Evolutionary conservation across 2,113 vertebrate genomes (phyloP).

Genomic region (Stomatorhinus ivindoensis): DNA sequence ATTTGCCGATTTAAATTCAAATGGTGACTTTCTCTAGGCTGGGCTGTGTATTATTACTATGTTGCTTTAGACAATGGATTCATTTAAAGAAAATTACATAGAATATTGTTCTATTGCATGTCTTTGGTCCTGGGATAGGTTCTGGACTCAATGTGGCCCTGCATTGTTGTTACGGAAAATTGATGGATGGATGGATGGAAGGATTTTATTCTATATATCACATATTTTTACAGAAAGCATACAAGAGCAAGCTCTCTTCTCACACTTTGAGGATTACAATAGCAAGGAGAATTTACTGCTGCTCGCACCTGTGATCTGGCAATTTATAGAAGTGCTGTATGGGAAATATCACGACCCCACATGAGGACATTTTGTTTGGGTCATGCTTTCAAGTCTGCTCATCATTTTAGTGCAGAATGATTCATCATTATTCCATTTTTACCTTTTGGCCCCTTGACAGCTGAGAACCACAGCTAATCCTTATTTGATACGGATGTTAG

Average conservation of each 20-base stretch:
- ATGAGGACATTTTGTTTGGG: neutral
- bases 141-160: neutral
- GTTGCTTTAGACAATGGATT: neutral
- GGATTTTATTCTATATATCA: neutral
- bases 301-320: neutral
- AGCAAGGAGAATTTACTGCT: neutral
- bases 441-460: neutral
- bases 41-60: neutral
- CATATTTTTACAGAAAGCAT: neutral
- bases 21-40: neutral
- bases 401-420: neutral
- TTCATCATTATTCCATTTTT: conserved; percentile 9
- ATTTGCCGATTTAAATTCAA: neutral
- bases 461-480: neutral
- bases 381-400: neutral
- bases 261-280: neutral
- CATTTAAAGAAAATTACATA: neutral
- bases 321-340: neutral
- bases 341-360: neutral
- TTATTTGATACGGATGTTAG: conserved; percentile 5
- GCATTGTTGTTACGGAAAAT: neutral
- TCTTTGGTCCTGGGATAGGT: neutral
- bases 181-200: neutral
- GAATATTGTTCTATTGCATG: neutral
- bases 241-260: neutral